These are phyloP conservation scores for Pleuronectes platessa DNA, from an alignment of 2,113 vertebrate species.

Conservation along the genomic window DNA sequence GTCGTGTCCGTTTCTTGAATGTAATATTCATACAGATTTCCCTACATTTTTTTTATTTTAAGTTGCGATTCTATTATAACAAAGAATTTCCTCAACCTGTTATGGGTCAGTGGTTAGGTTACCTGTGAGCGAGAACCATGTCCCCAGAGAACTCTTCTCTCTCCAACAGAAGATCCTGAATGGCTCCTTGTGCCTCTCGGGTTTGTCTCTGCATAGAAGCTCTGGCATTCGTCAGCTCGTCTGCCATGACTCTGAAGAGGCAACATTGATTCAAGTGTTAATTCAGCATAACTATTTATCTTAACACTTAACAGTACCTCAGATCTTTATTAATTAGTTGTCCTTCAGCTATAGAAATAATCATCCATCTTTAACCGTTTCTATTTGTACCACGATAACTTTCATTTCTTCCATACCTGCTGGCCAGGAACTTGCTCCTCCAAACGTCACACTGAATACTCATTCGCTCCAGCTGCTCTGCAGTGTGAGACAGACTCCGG, in stretches of 20 bases:
- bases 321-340: background rate
- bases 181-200: slow-evolving; percentile 92
- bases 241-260: slow-evolving; percentile 93
- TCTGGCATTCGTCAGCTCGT: slow-evolving; percentile 91
- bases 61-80: background rate
- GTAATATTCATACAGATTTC: too few species aligned
- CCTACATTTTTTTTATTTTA: background rate
- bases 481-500: slow-evolving; percentile 85
- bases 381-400: background rate
- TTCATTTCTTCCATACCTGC: slow-evolving; percentile 84
- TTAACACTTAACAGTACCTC: background rate
- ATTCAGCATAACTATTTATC: background rate
- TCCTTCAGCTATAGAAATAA: background rate
- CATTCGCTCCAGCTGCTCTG: slow-evolving; percentile 94
- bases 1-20: background rate
- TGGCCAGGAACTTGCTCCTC: slow-evolving; percentile 98
- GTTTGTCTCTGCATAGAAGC: slow-evolving; percentile 90
- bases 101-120: slow-evolving; percentile 27
- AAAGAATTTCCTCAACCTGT: background rate
- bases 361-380: background rate
- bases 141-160: slow-evolving; percentile 90
- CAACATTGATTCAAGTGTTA: slow-evolving; percentile 1
- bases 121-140: slow-evolving; percentile 93
- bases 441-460: slow-evolving; percentile 99
- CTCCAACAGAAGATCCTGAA: slow-evolving; percentile 93